Conservation (phyloP, 2,797 vertebrate species). For the Tamandua tetradactyla region DNA sequence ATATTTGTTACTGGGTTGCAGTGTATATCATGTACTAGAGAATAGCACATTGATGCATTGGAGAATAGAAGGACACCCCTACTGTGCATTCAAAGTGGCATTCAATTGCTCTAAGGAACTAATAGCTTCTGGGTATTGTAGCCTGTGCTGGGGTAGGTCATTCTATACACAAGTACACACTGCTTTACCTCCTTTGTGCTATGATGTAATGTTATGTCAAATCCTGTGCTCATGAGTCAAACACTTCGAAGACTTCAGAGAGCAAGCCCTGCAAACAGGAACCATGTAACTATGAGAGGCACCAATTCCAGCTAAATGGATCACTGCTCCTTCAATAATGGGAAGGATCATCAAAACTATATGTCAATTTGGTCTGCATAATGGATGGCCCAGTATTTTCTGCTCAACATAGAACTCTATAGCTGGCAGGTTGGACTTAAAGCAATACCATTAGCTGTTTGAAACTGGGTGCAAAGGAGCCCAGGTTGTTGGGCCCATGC, state of each 20-base stretch:
- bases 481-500: no score
- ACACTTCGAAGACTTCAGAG: not conserved
- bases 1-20: not conserved
- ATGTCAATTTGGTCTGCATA: not conserved
- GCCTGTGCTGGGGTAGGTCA: no score
- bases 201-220: not conserved
- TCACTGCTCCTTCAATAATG: not conserved
- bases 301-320: not conserved
- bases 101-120: not conserved
- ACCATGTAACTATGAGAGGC: not conserved
- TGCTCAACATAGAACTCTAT: not conserved
- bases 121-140: not conserved
- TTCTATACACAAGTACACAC: not conserved
- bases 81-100: not conserved
- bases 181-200: not conserved
- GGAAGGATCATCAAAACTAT: not conserved
- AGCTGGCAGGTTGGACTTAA: not conserved
- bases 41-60: not conserved
- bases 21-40: not conserved
- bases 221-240: not conserved
- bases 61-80: no score
- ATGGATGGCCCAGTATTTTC: not conserved
- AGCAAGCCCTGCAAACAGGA: not conserved
- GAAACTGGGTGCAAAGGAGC: not conserved
- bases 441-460: not conserved